A percentile compares a stretch with the other conserved stretches of the same genome.
phyloP scores from a whole-genome alignment of 1,140 invertebrate species.

The Agraylea sexmaculata region DNA sequence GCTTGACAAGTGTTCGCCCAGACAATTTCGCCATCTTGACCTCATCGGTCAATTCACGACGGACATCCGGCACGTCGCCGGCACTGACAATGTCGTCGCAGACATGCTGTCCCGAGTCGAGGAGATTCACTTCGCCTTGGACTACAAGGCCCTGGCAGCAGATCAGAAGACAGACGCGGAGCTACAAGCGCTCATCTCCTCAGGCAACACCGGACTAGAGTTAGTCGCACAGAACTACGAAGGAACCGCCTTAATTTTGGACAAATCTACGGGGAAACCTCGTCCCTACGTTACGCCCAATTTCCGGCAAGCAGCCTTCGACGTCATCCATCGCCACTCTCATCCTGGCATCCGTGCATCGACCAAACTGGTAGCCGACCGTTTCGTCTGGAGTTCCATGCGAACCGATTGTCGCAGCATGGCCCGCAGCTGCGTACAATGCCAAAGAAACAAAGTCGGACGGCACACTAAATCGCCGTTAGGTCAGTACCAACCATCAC shows the following conservation, averaged over 20 bases:
- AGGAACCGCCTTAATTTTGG: not conserved
- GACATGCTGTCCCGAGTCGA: slow-evolving; percentile 21
- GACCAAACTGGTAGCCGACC: slow-evolving; percentile 15
- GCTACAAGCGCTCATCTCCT: too few relatives aligned
- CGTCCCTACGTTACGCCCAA: slow-evolving; percentile 9
- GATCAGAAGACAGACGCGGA: slow-evolving; percentile 1
- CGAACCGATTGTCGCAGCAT: slow-evolving; percentile 14
- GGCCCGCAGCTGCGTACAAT: slow-evolving; percentile 19
- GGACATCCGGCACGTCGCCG: slow-evolving; percentile 3
- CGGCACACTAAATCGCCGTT: slow-evolving; percentile 15
- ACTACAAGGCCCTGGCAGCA: not conserved
- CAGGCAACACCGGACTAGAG: too few relatives aligned
- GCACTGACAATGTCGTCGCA: slow-evolving; percentile 22
- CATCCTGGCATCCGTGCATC: slow-evolving; percentile 14
- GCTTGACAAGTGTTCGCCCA: slow-evolving; percentile 10
- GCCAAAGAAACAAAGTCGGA: slow-evolving; percentile 20
- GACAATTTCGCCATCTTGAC: not conserved
- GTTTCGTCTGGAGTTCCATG: slow-evolving; percentile 23
- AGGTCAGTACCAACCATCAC: not conserved
- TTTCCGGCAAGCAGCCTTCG: slow-evolving; percentile 9
- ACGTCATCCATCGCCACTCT: slow-evolving; percentile 20
- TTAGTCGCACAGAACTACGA: slow-evolving; percentile 6
- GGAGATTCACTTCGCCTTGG: not conserved
- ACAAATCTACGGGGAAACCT: slow-evolving; percentile 3
- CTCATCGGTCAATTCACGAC: too few relatives aligned